Evolutionary conservation across 2,113 vertebrate genomes (phyloP), one percentile per base, ranked within the genome.

Genomic region (Macquaria ambigua): DNA sequence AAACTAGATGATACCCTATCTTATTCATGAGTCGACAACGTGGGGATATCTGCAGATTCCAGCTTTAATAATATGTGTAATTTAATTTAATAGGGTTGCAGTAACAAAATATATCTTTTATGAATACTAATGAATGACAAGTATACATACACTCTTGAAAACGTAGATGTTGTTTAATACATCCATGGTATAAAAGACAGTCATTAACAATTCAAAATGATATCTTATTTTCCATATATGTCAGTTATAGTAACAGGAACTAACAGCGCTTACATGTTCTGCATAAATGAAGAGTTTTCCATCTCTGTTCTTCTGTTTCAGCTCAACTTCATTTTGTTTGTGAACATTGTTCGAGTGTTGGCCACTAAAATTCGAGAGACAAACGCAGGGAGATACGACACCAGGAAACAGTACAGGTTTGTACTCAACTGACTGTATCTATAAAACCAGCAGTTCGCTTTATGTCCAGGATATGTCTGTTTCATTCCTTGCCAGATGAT

Each of bases 311-410:
- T 73, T 95, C 39, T 93, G 80, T 96, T 96, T 48, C 95, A 98
- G 97, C 92, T 98, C 77, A 98, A 98, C 94, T 97, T 98, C 74
- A 77, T 98, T 90, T 81, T 98, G 83, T 98, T 98, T 90, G 95
- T 98, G 90, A 98, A 98, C 89, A 98, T 97, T 0, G 96, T 98
- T 11, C 94, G 97, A 87, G 96, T 98, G 76, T 89, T 98, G 85
- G 97, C 97, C 68, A 97, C 97, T 5, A 98, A 98, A 92, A 97
- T 98, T 59, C 94, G 97, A 90, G 97, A 97, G 90, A 97, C 97
- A 5, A 97, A 97, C 70, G 97, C 96, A 0, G 96, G 97, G 31
- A 94, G 97, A 34, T 96, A 97, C 34, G 97, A 98, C 88, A 97
- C 96, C 41, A 95, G 96, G 82, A 97, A 97, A 79, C 97, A 98